Evolutionary conservation across 2,797 vertebrate genomes (phyloP), one percentile per base, ranked within the genome.

Genomic region (Martes flavigula): DNA sequence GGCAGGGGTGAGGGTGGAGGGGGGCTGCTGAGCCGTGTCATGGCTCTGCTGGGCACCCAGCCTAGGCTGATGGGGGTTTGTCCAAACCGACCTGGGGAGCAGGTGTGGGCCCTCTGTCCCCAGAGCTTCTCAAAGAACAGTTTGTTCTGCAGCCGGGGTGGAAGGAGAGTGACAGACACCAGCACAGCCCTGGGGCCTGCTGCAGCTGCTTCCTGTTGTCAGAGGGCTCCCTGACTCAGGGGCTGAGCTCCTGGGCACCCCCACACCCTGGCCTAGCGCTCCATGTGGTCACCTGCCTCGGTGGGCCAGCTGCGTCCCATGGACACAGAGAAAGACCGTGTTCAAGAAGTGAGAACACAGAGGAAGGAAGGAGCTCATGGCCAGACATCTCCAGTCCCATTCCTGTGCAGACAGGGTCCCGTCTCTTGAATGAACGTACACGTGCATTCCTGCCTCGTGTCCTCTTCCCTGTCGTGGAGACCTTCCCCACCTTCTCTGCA

Each of bases 191-290:
- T 83, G 81, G 85, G 96, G 98, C 81, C 92, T 84, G 92, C 13
- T 87, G 97, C 97, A 96, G 97, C 96, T 0, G 5, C 93, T 98
- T 98, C 97, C 97, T 97, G 92, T 97, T 98, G 97, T 98, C 91
- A 75, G 94, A 84, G 30, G 70, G 72, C 46, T 97, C 82, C 94
- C 94, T 58, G 11, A 12, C 3, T 9, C 84, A 87, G 79, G 68
- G 54, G 77, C 56, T 94, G 78, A 66, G 70, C 82, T 85, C 72
- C 75, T 20, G 64, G 64, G 48, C 66, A 70, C 66, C 48, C 20
- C 46, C 51, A 43, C 5, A 0, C 64, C 79, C 60, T 62, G 40
- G 78, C 85, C 88, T 43, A 35, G 40, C 48, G 77, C 75, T 94
- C 82, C 40, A 66, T 7, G 5, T 20, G 54, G 68, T 86, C 72